These are phyloP conservation scores for Metridium senile DNA, from an alignment of 92 coral and sea anemone genomes.

Conservation along the genomic window DNA sequence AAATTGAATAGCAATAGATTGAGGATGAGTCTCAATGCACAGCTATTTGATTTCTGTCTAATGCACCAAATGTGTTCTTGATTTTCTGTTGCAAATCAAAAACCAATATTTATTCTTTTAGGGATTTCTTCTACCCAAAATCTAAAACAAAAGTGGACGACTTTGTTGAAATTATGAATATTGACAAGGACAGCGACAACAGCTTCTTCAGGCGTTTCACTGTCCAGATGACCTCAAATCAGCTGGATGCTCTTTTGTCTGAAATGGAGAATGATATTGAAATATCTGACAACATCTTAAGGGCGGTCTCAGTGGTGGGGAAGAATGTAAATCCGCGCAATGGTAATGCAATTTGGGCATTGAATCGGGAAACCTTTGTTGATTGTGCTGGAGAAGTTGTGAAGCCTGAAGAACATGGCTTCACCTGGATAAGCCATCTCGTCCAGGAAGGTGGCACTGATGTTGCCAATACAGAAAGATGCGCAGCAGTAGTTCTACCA, in stretches of 20 bases:
- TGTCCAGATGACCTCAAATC: constrained; percentile 21
- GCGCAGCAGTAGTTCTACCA: constrained; percentile 26
- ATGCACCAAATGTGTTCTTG: too few relatives aligned
- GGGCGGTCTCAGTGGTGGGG: constrained; percentile 37
- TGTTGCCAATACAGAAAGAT: constrained; percentile 20
- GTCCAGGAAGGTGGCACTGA: constrained; percentile 39
- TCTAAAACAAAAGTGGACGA: constrained; percentile 4
- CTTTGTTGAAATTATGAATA: constrained; percentile 20
- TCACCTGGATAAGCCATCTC: constrained; percentile 52
- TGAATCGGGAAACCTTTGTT: constrained; percentile 22
- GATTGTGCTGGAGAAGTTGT: constrained; percentile 25
- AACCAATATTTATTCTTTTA: neutral
- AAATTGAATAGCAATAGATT: too few relatives aligned
- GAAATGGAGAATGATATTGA: constrained; percentile 25
- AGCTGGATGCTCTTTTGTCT: constrained; percentile 15
- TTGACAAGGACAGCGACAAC: neutral
- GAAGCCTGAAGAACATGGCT: constrained; percentile 18
- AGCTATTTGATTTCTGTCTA: too few relatives aligned
- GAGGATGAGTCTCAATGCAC: too few relatives aligned
- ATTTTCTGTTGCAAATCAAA: neutral
- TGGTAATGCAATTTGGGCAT: constrained; percentile 28
- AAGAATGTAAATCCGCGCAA: constrained; percentile 11
- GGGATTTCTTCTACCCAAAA: constrained; percentile 33
- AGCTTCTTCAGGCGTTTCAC: neutral
- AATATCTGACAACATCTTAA: neutral